Base-by-base conservation (phyloP, 2,797 vertebrate species). In the Aeoliscus strigatus region DNA sequence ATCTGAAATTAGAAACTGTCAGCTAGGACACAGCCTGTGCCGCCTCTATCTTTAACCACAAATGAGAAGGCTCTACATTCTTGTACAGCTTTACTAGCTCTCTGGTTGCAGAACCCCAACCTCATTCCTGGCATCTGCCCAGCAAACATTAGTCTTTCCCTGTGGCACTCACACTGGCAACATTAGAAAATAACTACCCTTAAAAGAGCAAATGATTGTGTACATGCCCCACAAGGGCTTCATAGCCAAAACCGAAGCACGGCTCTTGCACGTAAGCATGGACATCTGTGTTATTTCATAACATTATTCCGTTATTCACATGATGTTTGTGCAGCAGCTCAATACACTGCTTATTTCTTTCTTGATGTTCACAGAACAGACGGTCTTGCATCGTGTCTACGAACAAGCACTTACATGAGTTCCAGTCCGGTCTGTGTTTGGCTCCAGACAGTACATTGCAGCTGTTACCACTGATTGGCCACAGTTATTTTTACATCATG, bases 1-100 rank as follows among this genome's bases (percentile, higher is more conserved):
- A 75, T 62, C 70, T 82, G 87, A 86, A 91, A 88, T 89, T 86
- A 88, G 92, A 89, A 80, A 83, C 85, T 81, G 87, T 86, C 80
- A 81, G 81, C 84, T 60, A 80, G 78, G 76, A 82, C 80, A 86
- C 82, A 79, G 80, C 72, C 80, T 88, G 70, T 60, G 81, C 88
- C 35, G 89, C 56, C 85, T 91, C 94, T 98, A 97, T 97, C 93
- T 98, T 96, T 97, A 97, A 95, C 94, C 89, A 90, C 86, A 88
- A 92, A 91, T 83, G 88, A 91, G 91, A 90, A 81, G 88, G 89
- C 91, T 90, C 90, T 82, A 88, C 92, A 97, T 98, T 97, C 95
- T 91, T 92, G 81, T 63, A 63, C 80, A 81, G 92, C 90, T 90
- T 86, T 84, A 82, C 88, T 81, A 82, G 87, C 89, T 90, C 77